Evolutionary conservation across 2,113 vertebrate species (phyloP).

Genomic region (Eleginops maclovinus): DNA sequence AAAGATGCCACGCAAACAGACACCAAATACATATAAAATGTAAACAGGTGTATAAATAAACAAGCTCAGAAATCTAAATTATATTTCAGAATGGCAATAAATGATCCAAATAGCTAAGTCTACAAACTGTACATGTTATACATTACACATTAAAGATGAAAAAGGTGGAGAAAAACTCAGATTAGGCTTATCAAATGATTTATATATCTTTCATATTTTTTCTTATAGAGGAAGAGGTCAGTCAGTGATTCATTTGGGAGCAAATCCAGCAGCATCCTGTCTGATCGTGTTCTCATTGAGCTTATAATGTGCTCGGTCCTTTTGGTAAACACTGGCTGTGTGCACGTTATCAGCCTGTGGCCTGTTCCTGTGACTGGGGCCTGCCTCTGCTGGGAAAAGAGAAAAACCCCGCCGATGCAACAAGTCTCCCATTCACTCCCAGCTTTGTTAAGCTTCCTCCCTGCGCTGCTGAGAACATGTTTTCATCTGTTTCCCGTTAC

Average conservation of each 20-base stretch:
- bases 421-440: slow-evolving; percentile 91
- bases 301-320: slow-evolving; percentile 33
- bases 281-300: slow-evolving; percentile 7
- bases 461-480: slow-evolving; percentile 31
- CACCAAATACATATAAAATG: background rate
- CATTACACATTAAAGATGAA: background rate
- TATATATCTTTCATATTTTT: background rate
- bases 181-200: background rate
- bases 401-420: slow-evolving; percentile 84
- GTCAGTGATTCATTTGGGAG: background rate
- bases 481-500: slow-evolving; percentile 12
- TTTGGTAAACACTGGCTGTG: slow-evolving; percentile 58
- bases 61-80: background rate
- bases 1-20: background rate
- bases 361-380: slow-evolving; percentile 69
- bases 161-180: background rate
- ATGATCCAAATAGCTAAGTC: background rate
- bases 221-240: background rate
- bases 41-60: background rate
- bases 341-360: slow-evolving; percentile 57
- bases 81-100: background rate
- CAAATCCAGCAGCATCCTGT: background rate
- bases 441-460: slow-evolving; percentile 87
- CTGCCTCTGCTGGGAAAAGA: slow-evolving; percentile 55
- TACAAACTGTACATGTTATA: background rate